These are phyloP conservation scores for Pangasius sanitwongsei DNA, from an alignment of 2,797 vertebrate genomes.

Conservation along the genomic window DNA sequence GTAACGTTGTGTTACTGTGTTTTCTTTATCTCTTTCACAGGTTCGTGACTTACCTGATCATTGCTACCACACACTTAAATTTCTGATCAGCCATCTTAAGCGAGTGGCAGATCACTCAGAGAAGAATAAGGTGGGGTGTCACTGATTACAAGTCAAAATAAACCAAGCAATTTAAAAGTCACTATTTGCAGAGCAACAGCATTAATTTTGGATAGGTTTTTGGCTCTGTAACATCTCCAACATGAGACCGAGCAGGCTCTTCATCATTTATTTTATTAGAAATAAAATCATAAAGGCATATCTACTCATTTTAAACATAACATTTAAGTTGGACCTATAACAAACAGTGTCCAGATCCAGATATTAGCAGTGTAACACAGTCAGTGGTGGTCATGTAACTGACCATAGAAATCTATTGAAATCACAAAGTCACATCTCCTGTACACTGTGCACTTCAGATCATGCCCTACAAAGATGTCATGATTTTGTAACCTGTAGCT, in stretches of 20 bases:
- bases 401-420: neutral
- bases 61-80: constrained; percentile 92
- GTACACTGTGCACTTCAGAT: neutral
- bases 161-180: neutral
- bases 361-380: neutral
- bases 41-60: constrained; percentile 88
- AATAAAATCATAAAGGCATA: neutral
- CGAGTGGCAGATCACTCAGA: constrained; percentile 89
- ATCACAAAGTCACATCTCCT: neutral
- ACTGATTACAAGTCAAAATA: neutral
- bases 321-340: neutral
- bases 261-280: neutral
- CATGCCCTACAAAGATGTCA: neutral
- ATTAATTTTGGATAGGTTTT: neutral
- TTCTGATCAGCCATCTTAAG: constrained; percentile 90
- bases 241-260: neutral
- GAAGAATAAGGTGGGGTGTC: constrained; percentile 88
- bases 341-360: neutral
- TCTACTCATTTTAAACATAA: neutral
- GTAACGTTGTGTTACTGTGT: neutral
- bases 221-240: neutral
- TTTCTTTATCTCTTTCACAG: constrained; percentile 64
- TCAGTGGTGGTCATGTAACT: neutral
- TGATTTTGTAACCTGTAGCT: neutral
- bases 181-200: neutral